A percentile compares a stretch with the other conserved stretches of the same genome.
phyloP scores from a whole-genome alignment of 2,888 invertebrate genomes.

The Strigamia transsilvanica region DNA sequence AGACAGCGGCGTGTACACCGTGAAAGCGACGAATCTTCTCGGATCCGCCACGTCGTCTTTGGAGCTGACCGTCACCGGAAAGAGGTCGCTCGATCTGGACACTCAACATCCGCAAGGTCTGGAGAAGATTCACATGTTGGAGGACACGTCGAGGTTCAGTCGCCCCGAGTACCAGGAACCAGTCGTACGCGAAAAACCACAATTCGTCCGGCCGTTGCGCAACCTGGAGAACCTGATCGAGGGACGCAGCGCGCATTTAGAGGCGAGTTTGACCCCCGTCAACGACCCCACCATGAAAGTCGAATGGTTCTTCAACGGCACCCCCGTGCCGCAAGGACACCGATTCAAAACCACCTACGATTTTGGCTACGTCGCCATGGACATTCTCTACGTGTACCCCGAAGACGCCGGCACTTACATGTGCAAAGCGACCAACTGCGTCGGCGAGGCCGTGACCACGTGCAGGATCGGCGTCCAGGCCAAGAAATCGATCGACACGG shows the following conservation, averaged over 20 bases:
- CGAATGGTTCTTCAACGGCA: conserved; percentile 97
- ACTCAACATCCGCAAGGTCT: conserved; percentile 93
- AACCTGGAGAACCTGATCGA: conserved; percentile 84
- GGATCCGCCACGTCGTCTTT: conserved; percentile 85
- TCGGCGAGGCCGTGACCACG: conserved; percentile 94
- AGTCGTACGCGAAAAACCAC: conserved; percentile 82
- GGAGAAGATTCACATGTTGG: conserved; percentile 90
- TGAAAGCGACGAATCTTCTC: conserved; percentile 83
- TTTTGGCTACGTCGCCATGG: conserved; percentile 96
- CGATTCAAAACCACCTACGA: conserved; percentile 96
- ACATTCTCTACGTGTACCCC: conserved; percentile 94
- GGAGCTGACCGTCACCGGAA: conserved; percentile 80
- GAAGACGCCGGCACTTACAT: conserved; percentile 97
- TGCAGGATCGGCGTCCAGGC: conserved; percentile 89
- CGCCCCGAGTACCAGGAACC: conserved; percentile 77
- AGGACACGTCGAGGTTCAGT: conserved; percentile 79
- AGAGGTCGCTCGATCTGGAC: conserved; percentile 78
- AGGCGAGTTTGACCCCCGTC: conserved; percentile 93
- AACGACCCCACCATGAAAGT: conserved; percentile 98
- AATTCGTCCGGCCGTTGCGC: conserved; percentile 87
- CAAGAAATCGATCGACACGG: conserved; percentile 83
- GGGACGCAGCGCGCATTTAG: conserved; percentile 87
- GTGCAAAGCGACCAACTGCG: conserved; percentile 93
- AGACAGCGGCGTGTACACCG: conserved; percentile 92
- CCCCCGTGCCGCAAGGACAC: conserved; percentile 88